Evolutionary conservation across 1,140 invertebrate species (phyloP).

Genomic region (Hypothenemus hampei): DNA sequence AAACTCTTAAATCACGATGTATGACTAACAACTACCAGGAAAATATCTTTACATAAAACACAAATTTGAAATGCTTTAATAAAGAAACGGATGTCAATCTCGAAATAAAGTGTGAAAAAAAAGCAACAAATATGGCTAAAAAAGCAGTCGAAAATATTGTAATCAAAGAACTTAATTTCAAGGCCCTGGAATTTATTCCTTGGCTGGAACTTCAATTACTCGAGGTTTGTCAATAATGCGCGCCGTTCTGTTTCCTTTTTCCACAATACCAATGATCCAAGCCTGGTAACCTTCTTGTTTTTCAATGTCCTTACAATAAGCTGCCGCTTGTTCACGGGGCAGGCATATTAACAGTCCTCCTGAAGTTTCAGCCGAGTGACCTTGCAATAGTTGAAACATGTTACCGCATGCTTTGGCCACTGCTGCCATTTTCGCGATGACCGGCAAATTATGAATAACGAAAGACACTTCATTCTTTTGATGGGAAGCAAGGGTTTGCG

Average conservation of each 20-base stretch:
- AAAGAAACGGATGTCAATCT: too few relatives aligned
- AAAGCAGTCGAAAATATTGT: too few relatives aligned
- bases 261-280: conserved; percentile 98
- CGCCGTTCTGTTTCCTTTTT: conserved; percentile 93
- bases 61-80: too few relatives aligned
- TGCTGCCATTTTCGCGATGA: conserved; percentile 96
- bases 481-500: conserved; percentile 91
- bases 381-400: conserved; percentile 92
- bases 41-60: too few relatives aligned
- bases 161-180: too few relatives aligned
- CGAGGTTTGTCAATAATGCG: conserved; percentile 96
- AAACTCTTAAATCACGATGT: too few relatives aligned
- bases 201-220: conserved; percentile 96
- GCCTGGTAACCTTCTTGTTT: conserved; percentile 97
- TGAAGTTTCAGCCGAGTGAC: conserved; percentile 84
- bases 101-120: too few relatives aligned
- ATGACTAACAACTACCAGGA: too few relatives aligned
- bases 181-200: too few relatives aligned
- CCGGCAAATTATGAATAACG: conserved; percentile 95
- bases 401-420: conserved; percentile 93
- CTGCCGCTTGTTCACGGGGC: conserved; percentile 89
- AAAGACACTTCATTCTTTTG: conserved; percentile 98
- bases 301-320: conserved; percentile 96
- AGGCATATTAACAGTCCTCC: conserved; percentile 92
- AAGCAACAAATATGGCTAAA: too few relatives aligned